Base-by-base conservation (phyloP, 2,113 vertebrate genomes). In the Ophthalmolycus amberensis region DNA sequence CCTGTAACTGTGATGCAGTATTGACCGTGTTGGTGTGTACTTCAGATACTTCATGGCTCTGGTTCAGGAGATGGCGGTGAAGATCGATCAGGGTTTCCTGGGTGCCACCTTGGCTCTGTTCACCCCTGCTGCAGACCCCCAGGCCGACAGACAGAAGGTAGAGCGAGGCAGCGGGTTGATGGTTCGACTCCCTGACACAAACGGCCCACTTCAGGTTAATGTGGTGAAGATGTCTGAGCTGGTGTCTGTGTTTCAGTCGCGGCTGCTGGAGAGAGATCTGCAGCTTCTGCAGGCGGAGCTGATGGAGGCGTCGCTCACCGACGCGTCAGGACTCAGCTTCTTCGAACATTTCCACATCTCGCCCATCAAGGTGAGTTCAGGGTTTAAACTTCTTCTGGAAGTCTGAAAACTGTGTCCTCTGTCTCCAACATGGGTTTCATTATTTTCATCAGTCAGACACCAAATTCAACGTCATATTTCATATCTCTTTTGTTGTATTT, bases 281-380 rank as follows among this genome's bases (percentile, higher is more conserved):
- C 95, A 97, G 91, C 89, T 92, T 1, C 94, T 99, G 48, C 96
- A 97, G 85, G 92, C 95, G 0, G 96, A 98, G 85, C 86, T 98
- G 67, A 96, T 96, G 95, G 97, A 97, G 83, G 94, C 95, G 0
- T 97, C 97, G 1, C 89, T 96, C 73, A 96, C 95, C 1, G 98
- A 99, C 50, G 75, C 95, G 2, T 97, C 97, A 4, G 90, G 95
- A 72, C 95, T 97, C 63, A 98, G 95, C 93, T 99, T 99, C 95
- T 99, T 99, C 48, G 96, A 99, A 80, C 96, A 98, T 83, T 99
- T 99, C 86, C 98, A 99, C 90, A 99, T 99, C 92, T 99, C 98
- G 46, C 98, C 98, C 81, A 90, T 99, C 88, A 99, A 99, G 96
- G 98, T 98, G 88, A 38, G 15, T 34, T 32, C 58, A 60, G 58